Evolutionary conservation across 2,888 invertebrate species (phyloP), one percentile per base, ranked within the genome.

Genomic region (Agrotis exclamationis): DNA sequence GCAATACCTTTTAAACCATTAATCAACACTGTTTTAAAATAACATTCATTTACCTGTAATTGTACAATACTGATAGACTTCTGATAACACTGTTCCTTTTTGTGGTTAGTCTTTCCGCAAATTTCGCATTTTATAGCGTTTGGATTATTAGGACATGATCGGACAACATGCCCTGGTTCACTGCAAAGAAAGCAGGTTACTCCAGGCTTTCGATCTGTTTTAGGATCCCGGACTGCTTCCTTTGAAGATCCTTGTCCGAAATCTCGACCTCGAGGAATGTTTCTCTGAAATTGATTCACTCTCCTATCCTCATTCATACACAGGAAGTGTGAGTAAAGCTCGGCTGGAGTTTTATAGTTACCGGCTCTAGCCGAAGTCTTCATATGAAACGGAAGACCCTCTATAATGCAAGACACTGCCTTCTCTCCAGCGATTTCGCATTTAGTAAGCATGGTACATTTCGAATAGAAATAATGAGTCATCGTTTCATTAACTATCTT

Each of bases 31-130:
- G 16, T 6, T 53, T 53, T 53, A 53, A 53, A 53, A 53, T 53
- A 53, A 53, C 53, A 51, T 51, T 51, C 22, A 51, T 51, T 51
- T 51, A 51, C 51, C 51, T 51, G 51, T 51, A 51, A 13, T 51
- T 51, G 51, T 51, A 51, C 51, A 51, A 22, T 20, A 22, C 22
- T 51, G 22, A 51, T 22, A 22, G 51, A 22, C 51, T 51, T 51
- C 14, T 51, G 22, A 51, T 51, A 22, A 51, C 51, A 51, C 22
- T 51, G 51, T 22, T 51, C 51, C 14, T 51, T 51, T 20, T 22
- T 51, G 50, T 50, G 50, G 50, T 50, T 50, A 13, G 50, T 50
- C 20, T 50, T 50, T 13, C 20, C 50, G 20, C 50, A 50, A 20
- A 50, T 50, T 50, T 50, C 50, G 50, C 50, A 20, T 50, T 50